Evolutionary conservation across 2,797 vertebrate genomes (phyloP).

Genomic region (Liparis tanakae): DNA sequence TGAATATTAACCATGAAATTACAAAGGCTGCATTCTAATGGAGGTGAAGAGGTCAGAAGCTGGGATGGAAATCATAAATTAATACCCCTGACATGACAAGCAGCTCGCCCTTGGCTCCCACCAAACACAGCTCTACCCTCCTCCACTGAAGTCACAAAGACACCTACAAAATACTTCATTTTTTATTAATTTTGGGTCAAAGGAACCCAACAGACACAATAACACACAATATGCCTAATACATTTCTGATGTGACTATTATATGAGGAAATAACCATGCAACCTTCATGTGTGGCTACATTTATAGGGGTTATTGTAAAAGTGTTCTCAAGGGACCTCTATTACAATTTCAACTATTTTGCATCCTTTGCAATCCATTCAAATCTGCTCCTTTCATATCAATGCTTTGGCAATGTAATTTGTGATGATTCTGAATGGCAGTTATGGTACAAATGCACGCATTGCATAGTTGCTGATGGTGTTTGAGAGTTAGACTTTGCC

Average conservation of each 20-base stretch:
- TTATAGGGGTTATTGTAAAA: conserved; percentile 56
- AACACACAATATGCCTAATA: conserved; percentile 70
- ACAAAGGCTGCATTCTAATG: conserved; percentile 89
- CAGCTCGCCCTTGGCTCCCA: conserved; percentile 78
- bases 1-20: conserved; percentile 90
- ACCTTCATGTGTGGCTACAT: conserved; percentile 71
- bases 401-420: conserved; percentile 25
- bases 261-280: conserved; percentile 56
- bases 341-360: conserved; percentile 50
- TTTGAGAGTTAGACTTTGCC: conserved; percentile 17
- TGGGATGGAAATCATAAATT: conserved; percentile 88
- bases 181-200: conserved; percentile 86
- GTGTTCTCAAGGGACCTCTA: conserved; percentile 44
- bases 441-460: neutral
- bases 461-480: neutral
- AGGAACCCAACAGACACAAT: conserved; percentile 68
- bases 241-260: conserved; percentile 71
- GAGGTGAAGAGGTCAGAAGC: conserved; percentile 85
- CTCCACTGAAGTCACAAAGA: conserved; percentile 72
- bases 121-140: conserved; percentile 69
- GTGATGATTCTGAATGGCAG: conserved; percentile 16
- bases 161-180: conserved; percentile 74
- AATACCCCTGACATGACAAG: conserved; percentile 86
- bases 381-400: conserved; percentile 31
- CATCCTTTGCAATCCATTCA: conserved; percentile 48